Percentiles rank a stretch among this genome's conserved stretches.
Conservation (phyloP, 2,797 vertebrate genomes). For the Staurois parvus region DNA sequence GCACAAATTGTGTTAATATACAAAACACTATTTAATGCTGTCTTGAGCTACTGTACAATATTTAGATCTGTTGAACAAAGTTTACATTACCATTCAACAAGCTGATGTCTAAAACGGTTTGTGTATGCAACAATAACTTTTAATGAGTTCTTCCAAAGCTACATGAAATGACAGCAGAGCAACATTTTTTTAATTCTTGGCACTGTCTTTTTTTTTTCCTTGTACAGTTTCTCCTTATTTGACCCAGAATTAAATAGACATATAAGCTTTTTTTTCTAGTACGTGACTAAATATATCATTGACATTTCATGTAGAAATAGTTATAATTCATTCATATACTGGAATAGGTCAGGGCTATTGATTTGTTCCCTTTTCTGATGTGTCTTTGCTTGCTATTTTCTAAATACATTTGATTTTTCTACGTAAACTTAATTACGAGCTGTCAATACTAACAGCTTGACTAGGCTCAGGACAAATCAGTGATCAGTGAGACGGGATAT, state of each 20-base stretch:
- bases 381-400: neutral
- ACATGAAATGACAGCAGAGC: constrained; percentile 7
- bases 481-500: neutral
- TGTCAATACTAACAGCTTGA: too few relatives aligned
- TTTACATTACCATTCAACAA: constrained; percentile 35
- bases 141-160: constrained; percentile 41
- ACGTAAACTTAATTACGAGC: too few relatives aligned
- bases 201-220: constrained; percentile 7
- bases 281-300: neutral
- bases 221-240: constrained; percentile 9
- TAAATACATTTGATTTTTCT: neutral
- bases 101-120: constrained; percentile 30
- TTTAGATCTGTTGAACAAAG: constrained; percentile 21
- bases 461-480: neutral
- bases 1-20: neutral
- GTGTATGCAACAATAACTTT: constrained; percentile 35
- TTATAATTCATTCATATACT: neutral
- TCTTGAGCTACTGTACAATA: constrained; percentile 36
- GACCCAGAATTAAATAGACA: constrained; percentile 36
- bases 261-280: neutral
- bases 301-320: neutral
- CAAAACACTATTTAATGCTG: constrained; percentile 8
- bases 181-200: neutral
- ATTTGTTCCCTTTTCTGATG: neutral
- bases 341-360: neutral